Conservation (phyloP, 1,140 invertebrate species). For the Cotesia glomerata region DNA sequence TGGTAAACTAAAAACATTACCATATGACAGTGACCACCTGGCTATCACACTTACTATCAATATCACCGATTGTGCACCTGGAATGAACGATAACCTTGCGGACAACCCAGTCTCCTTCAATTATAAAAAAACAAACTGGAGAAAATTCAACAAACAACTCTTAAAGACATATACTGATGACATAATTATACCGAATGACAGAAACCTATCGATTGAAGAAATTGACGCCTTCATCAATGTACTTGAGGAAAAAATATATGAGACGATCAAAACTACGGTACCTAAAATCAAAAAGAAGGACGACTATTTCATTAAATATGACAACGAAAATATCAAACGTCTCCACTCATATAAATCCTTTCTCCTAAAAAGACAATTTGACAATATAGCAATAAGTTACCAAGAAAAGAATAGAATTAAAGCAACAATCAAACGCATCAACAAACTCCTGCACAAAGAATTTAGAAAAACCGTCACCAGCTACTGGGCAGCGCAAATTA, state of each 20-base stretch:
- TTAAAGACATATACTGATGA: background rate
- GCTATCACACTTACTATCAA: background rate
- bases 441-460: slow-evolving; percentile 6
- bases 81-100: background rate
- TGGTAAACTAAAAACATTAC: slow-evolving; percentile 11
- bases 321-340: slow-evolving; percentile 12
- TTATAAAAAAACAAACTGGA: slow-evolving; percentile 32
- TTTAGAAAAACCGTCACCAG: background rate
- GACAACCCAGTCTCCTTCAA: background rate
- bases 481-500: slow-evolving; percentile 11
- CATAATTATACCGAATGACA: background rate
- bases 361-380: background rate
- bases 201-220: slow-evolving; percentile 28
- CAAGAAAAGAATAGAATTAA: background rate
- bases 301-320: background rate
- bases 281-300: background rate
- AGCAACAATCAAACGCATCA: slow-evolving; percentile 7
- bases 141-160: slow-evolving; percentile 16
- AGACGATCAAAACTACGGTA: slow-evolving; percentile 7
- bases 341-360: slow-evolving; percentile 1
- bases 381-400: background rate
- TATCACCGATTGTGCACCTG: background rate
- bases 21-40: slow-evolving; percentile 30
- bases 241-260: background rate
- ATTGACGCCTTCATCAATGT: slow-evolving; percentile 8